Conservation (phyloP, 2,797 vertebrate species). For the Luscinia megarhynchos region DNA sequence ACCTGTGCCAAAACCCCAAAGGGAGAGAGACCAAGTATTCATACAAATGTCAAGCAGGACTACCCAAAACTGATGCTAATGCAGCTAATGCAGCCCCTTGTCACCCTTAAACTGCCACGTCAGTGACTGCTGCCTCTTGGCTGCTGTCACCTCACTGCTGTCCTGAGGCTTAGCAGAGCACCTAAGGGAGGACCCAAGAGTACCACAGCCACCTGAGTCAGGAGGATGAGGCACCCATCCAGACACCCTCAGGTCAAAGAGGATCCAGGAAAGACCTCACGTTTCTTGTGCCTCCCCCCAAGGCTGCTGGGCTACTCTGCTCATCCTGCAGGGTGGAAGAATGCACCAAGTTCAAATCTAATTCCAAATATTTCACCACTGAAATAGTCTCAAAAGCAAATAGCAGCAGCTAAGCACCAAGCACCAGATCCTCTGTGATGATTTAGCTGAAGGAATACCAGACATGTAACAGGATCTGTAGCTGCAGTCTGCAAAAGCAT, state of each 20-base stretch:
- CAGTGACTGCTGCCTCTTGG: not conserved
- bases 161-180: not conserved
- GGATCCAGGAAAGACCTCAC: not conserved
- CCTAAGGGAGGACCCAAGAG: not conserved
- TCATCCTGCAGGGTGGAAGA: not conserved
- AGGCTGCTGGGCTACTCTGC: not conserved
- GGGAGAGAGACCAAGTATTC: not conserved
- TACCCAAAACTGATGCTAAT: not conserved
- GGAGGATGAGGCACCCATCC: not conserved
- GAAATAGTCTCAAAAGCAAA: not conserved
- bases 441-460: conserved; percentile 16
- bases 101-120: not conserved
- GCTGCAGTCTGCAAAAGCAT: not conserved
- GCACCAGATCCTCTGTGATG: not conserved
- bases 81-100: not conserved
- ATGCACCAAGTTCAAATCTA: not conserved
- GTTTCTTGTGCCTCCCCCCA: not conserved
- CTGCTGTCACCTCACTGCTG: not conserved
- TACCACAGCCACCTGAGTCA: rapidly evolving
- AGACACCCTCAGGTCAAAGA: not conserved
- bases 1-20: not conserved
- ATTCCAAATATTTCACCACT: not conserved
- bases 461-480: not conserved
- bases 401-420: not conserved
- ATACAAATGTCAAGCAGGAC: not conserved